Percentiles rank a stretch among this genome's conserved stretches.
phyloP scores from a whole-genome alignment of 2,113 vertebrate species.

The Macquaria australasica region DNA sequence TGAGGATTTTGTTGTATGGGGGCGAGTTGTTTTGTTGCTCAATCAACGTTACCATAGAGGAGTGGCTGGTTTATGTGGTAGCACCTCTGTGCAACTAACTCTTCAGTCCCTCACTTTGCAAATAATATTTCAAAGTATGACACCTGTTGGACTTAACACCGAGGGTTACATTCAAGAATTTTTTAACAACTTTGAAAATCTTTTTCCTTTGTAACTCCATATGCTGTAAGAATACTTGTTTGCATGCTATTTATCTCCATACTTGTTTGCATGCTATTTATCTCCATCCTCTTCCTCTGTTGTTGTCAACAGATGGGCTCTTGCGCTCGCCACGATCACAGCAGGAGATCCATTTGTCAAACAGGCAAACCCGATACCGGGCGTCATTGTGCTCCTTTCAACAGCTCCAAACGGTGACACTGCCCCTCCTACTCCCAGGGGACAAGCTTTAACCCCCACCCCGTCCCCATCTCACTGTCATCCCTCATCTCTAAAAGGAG shows the following conservation, averaged over 20 bases:
- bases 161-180: neutral
- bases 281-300: constrained; percentile 11
- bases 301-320: constrained; percentile 59
- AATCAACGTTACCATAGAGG: constrained; percentile 24
- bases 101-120: neutral
- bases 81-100: neutral
- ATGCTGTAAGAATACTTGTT: neutral
- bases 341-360: constrained; percentile 85
- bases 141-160: neutral
- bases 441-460: constrained; percentile 76
- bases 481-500: constrained; percentile 82
- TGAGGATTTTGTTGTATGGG: constrained; percentile 33
- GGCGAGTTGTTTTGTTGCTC: constrained; percentile 41
- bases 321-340: constrained; percentile 74
- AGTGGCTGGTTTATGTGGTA: constrained; percentile 15
- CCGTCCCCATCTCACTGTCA: constrained; percentile 78
- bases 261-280: neutral
- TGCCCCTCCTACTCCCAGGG: constrained; percentile 85
- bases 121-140: neutral
- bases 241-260: too few species aligned
- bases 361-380: constrained; percentile 82
- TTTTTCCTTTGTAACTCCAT: neutral
- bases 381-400: constrained; percentile 84
- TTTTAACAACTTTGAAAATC: neutral
- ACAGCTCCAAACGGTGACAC: constrained; percentile 80